A percentile compares a stretch with the other conserved stretches of the same genome.
Conservation (phyloP, 2,113 vertebrate genomes). For the Ahaetulla prasina region DNA sequence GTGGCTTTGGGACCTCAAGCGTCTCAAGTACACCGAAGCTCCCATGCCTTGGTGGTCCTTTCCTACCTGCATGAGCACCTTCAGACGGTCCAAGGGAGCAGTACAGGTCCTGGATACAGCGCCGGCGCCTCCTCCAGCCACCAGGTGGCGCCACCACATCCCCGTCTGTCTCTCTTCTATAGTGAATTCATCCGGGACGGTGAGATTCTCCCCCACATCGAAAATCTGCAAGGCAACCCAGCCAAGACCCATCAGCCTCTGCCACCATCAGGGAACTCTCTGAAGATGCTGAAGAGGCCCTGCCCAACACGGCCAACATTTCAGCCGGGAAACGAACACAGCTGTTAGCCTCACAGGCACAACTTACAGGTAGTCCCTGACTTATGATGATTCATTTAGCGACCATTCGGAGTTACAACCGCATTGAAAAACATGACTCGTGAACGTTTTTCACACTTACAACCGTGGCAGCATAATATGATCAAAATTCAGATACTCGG, state of each 20-base stretch:
- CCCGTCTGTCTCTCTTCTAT: constrained; percentile 90
- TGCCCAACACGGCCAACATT: background rate
- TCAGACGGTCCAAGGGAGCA: constrained; percentile 89
- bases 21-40: background rate
- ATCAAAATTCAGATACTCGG: no score
- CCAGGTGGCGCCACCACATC: constrained; percentile 96
- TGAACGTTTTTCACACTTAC: no score
- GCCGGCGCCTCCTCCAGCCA: constrained; percentile 92
- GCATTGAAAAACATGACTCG: no score
- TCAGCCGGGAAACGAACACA: background rate
- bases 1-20: background rate
- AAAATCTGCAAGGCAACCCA: constrained; percentile 79
- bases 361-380: background rate
- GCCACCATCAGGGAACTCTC: background rate
- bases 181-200: constrained; percentile 93
- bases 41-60: rapidly evolving
- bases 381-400: no score
- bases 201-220: constrained; percentile 91
- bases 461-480: no score
- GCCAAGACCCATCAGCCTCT: background rate
- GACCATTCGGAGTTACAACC: no score
- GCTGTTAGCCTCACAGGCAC: background rate
- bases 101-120: constrained; percentile 93
- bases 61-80: constrained; percentile 95
- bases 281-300: background rate